These are phyloP conservation scores for Sesia bembeciformis DNA, from an alignment of 2,888 invertebrate genomes.

Conservation along the genomic window DNA sequence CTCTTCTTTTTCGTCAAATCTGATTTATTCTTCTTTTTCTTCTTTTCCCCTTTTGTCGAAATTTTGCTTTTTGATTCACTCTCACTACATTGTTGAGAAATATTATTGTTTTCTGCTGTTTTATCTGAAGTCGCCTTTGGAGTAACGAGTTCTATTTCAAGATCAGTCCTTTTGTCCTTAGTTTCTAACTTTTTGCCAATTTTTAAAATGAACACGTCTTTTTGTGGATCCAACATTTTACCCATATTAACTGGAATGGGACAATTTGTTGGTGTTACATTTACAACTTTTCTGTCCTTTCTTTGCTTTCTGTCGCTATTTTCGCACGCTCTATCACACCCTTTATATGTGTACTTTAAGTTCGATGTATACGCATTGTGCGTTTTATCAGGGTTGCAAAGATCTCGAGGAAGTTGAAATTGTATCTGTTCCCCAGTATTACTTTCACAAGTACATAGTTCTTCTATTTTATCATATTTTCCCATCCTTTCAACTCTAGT, in stretches of 20 bases:
- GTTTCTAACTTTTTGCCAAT: conserved; percentile 64
- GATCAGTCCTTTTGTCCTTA: conserved; percentile 59
- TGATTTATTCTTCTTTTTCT: conserved; percentile 13
- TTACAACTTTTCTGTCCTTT: conserved; percentile 38
- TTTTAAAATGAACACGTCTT: conserved; percentile 64
- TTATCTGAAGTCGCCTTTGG: conserved; percentile 43
- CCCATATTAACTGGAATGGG: conserved; percentile 53
- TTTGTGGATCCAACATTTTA: conserved; percentile 45
- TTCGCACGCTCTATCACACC: conserved; percentile 24
- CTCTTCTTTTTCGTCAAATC: conserved; percentile 10
- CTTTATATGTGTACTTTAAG: conserved; percentile 47
- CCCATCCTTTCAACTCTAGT: conserved; percentile 47
- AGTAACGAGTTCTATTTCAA: conserved; percentile 62
- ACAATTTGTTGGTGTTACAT: conserved; percentile 56
- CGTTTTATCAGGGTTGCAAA: conserved; percentile 26
- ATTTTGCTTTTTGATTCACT: conserved; percentile 22
- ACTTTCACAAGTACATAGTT: conserved; percentile 52
- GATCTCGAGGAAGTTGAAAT: conserved; percentile 49
- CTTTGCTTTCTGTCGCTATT: conserved; percentile 11
- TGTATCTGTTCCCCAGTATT: conserved; percentile 60
- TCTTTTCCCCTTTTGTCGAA: conserved; percentile 17
- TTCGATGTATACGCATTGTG: conserved; percentile 43
- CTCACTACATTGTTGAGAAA: conserved; percentile 39
- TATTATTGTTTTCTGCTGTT: conserved; percentile 21
- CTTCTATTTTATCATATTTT: conserved; percentile 54